A percentile compares a stretch with the other conserved stretches of the same genome.
phyloP scores from a whole-genome alignment of 1,140 invertebrate genomes.

The Lepidurus couesii region DNA sequence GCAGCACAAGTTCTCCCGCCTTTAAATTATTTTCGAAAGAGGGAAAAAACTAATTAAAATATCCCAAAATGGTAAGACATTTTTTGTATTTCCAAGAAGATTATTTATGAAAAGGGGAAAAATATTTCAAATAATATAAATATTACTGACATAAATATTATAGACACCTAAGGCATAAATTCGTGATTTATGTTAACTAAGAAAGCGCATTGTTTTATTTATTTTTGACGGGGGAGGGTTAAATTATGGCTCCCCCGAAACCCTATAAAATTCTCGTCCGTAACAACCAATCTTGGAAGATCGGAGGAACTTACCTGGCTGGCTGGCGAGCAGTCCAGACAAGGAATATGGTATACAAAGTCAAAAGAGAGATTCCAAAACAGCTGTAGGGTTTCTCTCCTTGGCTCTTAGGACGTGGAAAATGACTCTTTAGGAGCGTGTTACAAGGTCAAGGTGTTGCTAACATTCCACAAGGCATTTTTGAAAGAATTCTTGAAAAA shows the following conservation, averaged over 20 bases:
- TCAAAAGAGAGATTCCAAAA: background rate
- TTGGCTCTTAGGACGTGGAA: background rate
- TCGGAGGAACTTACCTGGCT: background rate
- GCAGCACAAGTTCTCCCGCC: background rate
- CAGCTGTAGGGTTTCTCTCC: background rate
- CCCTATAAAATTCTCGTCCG: too few relatives aligned
- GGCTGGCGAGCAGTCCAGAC: background rate
- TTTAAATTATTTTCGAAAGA: background rate
- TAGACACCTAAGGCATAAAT: too few relatives aligned
- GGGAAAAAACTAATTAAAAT: background rate
- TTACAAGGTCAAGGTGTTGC: conserved; percentile 16
- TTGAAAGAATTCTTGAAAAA: background rate
- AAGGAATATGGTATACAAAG: background rate
- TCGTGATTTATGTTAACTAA: too few relatives aligned
- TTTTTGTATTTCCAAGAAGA: too few relatives aligned
- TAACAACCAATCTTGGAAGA: too few relatives aligned
- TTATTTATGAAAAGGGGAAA: too few relatives aligned
- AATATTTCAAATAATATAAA: too few relatives aligned
- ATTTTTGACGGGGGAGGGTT: too few relatives aligned
- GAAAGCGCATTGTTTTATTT: too few relatives aligned
- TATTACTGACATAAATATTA: too few relatives aligned
- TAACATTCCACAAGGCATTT: background rate
- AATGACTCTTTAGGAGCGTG: background rate
- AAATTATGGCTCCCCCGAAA: too few relatives aligned
- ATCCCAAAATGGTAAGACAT: background rate